Evolutionary conservation across 2,113 vertebrate genomes (phyloP).

Genomic region (Meleagris gallopavo): DNA sequence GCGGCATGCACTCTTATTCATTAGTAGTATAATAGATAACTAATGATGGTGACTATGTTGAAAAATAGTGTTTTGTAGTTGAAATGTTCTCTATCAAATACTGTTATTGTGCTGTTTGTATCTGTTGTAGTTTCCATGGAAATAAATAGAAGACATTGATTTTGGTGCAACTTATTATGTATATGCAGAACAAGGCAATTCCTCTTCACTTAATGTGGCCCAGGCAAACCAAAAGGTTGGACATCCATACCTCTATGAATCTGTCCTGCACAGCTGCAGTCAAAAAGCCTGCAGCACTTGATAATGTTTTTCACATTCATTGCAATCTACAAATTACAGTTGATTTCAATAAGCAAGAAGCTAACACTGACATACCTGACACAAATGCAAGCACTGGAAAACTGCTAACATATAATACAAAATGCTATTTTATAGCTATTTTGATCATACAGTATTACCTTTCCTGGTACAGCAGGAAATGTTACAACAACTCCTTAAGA

Average conservation of each 20-base stretch:
- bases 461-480: not conserved
- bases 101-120: too few species aligned
- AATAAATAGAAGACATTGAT: too few species aligned
- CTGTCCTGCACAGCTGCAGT: constrained; percentile 56
- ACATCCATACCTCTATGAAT: constrained; percentile 15
- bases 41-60: too few species aligned
- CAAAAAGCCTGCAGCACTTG: constrained; percentile 72
- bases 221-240: too few species aligned
- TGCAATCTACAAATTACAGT: constrained; percentile 61
- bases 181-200: too few species aligned
- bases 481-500: not conserved
- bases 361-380: not conserved
- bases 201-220: too few species aligned
- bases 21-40: too few species aligned
- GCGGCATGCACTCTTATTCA: too few species aligned
- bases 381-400: not conserved
- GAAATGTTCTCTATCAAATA: too few species aligned
- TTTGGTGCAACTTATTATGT: too few species aligned
- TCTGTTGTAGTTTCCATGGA: too few species aligned
- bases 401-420: not conserved
- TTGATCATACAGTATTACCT: not conserved
- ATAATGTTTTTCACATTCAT: constrained; percentile 72
- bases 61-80: too few species aligned
- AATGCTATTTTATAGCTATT: not conserved
- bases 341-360: not conserved